Evolutionary conservation across 1,140 invertebrate genomes (phyloP).

Genomic region (Plutomurus gul): DNA sequence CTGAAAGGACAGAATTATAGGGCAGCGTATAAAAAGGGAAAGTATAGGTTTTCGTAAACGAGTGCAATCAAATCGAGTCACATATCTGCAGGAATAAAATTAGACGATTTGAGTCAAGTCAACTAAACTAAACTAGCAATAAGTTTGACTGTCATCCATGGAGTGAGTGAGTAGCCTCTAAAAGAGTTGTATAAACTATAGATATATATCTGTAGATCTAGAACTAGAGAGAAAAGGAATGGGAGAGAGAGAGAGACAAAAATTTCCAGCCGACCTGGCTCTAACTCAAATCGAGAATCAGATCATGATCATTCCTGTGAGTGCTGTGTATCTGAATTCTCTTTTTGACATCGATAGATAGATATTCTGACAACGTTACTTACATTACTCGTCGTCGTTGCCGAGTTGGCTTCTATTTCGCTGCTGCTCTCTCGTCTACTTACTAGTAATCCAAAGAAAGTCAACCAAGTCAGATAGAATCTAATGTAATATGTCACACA

Average conservation of each 20-base stretch:
- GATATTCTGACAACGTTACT: too few relatives aligned
- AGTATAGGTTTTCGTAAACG: neutral
- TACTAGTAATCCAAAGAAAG: neutral
- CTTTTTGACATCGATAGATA: neutral
- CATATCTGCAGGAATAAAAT: neutral
- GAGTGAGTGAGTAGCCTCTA: too few relatives aligned
- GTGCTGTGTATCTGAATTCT: neutral
- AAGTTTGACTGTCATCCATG: too few relatives aligned
- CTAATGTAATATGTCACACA: neutral
- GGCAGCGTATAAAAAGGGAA: neutral
- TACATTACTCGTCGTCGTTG: too few relatives aligned
- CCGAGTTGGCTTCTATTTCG: neutral
- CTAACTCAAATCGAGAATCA: neutral
- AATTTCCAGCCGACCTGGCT: neutral
- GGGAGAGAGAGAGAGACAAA: neutral
- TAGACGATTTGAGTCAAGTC: neutral
- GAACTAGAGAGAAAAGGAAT: too few relatives aligned
- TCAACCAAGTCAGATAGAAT: neutral
- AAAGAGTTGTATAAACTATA: too few relatives aligned
- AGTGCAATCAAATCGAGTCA: neutral
- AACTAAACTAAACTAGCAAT: neutral
- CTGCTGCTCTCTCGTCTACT: too few relatives aligned
- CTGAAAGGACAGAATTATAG: too few relatives aligned
- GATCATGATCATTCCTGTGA: conserved; percentile 3
- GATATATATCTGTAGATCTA: too few relatives aligned